phyloP scores from a whole-genome alignment of 2,797 vertebrate species.

The Denticeps clupeoides region DNA sequence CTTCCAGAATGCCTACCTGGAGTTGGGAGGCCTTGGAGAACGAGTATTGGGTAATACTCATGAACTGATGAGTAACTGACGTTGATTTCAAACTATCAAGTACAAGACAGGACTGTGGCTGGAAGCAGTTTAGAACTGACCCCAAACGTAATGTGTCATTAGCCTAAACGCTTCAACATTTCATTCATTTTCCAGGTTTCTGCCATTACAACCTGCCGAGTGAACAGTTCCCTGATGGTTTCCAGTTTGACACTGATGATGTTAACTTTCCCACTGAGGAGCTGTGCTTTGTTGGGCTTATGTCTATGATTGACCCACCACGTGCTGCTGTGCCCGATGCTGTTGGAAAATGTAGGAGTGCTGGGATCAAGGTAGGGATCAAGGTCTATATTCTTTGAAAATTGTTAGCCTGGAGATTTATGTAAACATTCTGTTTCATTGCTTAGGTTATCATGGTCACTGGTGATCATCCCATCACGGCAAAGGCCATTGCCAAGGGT shows the following conservation, averaged over 20 bases:
- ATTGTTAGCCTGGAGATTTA: not conserved
- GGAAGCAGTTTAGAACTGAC: too few relatives aligned
- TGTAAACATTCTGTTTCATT: constrained; percentile 3
- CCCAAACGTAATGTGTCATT: too few relatives aligned
- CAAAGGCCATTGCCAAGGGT: constrained; percentile 80
- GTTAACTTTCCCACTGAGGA: constrained; percentile 72
- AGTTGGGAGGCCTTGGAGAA: constrained; percentile 72
- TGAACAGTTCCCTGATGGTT: constrained; percentile 68
- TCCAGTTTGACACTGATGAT: constrained; percentile 70
- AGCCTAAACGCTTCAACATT: too few relatives aligned
- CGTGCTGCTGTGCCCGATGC: constrained; percentile 76
- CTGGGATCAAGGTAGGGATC: constrained; percentile 68
- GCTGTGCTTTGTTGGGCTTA: constrained; percentile 73
- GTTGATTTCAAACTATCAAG: too few relatives aligned
- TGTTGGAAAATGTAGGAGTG: constrained; percentile 76
- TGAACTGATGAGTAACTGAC: too few relatives aligned
- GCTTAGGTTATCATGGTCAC: constrained; percentile 80
- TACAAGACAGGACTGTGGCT: too few relatives aligned
- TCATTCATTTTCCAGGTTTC: too few relatives aligned
- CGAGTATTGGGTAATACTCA: constrained; percentile 62
- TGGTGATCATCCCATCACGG: constrained; percentile 79
- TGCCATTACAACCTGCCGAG: constrained; percentile 65
- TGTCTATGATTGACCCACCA: constrained; percentile 80
- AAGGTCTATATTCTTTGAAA: not conserved
- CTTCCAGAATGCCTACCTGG: constrained; percentile 78